Base-by-base conservation (phyloP, 2,888 invertebrate genomes). In the Gandaritis pyraliata region DNA sequence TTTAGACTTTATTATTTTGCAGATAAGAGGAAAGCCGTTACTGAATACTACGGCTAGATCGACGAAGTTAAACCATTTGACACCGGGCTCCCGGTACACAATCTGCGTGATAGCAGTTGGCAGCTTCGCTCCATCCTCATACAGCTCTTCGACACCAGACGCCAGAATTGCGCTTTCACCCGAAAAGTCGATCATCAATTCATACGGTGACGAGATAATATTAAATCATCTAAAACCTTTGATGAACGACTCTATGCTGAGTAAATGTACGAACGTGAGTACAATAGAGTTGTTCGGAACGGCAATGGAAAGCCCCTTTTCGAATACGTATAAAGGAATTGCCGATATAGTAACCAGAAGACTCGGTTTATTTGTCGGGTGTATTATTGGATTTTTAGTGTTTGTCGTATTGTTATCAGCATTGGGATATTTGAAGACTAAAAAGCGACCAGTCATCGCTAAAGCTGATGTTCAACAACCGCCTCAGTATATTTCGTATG, bases 71-170 rank as follows among this genome's bases (percentile, higher is more conserved):
- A 94, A 94, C 58, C 95, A 95, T 78, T 92, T 98, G 69, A 94
- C 94, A 65, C 95, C 97, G 2, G 96, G 96, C 76, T 96, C 96
- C 2, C 94, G 95, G 69, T 98, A 98, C 87, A 93, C 95, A 65
- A 95, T 98, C 76, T 98, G 98, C 86, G 97, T 98, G 56, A 93
- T 97, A 75, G 97, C 97, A n/a, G 90, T 96, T 64, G 97, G 97
- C 62, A 96, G 95, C 88, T 87, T 90, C 56, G 87, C 82, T 82
- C 93, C 77, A 85, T 93, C 78, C 75, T 80, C 78, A 69, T 85
- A 74, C 72, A 93, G 78, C 29, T 87, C 86, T 33, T 84, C 89
- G 1, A 69, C 83, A 65, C 87, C 94, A 70, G 88, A 94, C 78
- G 93, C 94, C 41, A 88, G 93, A 72, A 84, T 93, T 67, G 89